phyloP scores from a whole-genome alignment of 2,888 invertebrate genomes.

The Ichneumoninae sp. region DNA sequence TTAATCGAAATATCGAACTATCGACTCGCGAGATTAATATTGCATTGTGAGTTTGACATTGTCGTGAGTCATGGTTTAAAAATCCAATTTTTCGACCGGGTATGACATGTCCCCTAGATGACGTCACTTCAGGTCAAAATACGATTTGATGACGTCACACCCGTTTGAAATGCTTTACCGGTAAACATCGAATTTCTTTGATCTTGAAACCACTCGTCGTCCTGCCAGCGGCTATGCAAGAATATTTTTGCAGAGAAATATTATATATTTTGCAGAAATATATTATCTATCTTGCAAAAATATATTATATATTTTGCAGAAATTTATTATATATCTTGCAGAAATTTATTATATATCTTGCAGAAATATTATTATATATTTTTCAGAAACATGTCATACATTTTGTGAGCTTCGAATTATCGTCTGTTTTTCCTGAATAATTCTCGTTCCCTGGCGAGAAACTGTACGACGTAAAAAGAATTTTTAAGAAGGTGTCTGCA shows the following conservation, averaged over 20 bases:
- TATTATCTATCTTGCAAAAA: not conserved
- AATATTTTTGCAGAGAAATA: not conserved
- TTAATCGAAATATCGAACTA: too few species aligned
- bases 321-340: not conserved
- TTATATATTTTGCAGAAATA: not conserved
- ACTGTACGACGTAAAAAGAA: constrained; percentile 31
- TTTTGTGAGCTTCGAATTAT: constrained; percentile 44
- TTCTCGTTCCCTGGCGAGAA: not conserved
- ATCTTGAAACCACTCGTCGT: constrained; percentile 2
- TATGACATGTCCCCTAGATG: too few species aligned
- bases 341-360: not conserved
- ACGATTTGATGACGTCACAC: too few species aligned
- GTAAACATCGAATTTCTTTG: not conserved
- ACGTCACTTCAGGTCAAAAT: too few species aligned
- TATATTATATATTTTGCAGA: not conserved
- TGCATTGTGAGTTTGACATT: not conserved
- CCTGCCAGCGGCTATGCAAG: not conserved
- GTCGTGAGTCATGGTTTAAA: too few species aligned
- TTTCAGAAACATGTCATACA: constrained; percentile 15
- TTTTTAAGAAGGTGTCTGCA: constrained; percentile 21
- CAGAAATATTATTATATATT: not conserved
- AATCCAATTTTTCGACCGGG: too few species aligned
- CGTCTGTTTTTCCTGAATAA: constrained; percentile 7
- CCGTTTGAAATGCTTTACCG: too few species aligned
- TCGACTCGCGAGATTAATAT: too few species aligned